These are phyloP conservation scores for Ricordea florida DNA, from an alignment of 92 coral and sea anemone genomes.

Conservation along the genomic window DNA sequence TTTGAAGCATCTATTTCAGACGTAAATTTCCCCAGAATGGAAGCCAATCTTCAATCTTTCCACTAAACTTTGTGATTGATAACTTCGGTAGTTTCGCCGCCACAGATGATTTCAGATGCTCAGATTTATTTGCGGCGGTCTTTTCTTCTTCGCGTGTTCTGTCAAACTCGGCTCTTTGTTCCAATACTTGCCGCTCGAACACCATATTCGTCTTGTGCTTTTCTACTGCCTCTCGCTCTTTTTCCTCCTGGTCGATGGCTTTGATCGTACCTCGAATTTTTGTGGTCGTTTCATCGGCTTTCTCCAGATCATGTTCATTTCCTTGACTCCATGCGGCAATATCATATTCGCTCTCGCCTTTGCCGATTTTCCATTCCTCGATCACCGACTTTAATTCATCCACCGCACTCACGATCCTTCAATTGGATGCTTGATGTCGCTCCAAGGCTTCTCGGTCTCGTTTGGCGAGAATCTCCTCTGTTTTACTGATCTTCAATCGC, in stretches of 20 bases:
- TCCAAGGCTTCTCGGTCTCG: no score
- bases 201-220: slow-evolving; percentile 49
- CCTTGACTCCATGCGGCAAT: neutral
- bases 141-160: slow-evolving; percentile 12
- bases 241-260: slow-evolving; percentile 8
- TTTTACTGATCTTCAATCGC: no score
- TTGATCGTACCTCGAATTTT: slow-evolving; percentile 10
- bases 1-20: slow-evolving; percentile 3
- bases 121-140: neutral
- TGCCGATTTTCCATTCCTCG: no score
- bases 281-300: slow-evolving; percentile 2
- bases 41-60: slow-evolving; percentile 55
- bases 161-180: slow-evolving; percentile 56
- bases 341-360: no score
- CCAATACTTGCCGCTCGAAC: slow-evolving; percentile 54
- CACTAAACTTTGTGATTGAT: slow-evolving; percentile 58
- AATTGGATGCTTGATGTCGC: no score
- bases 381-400: no score
- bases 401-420: no score
- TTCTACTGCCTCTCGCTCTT: slow-evolving; percentile 16
- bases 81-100: slow-evolving; percentile 67
- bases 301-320: slow-evolving; percentile 9
- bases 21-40: slow-evolving; percentile 33
- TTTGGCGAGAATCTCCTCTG: no score
- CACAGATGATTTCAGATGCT: neutral